Conservation (phyloP, 2,797 vertebrate genomes). For the Threskiornis aethiopicus region DNA sequence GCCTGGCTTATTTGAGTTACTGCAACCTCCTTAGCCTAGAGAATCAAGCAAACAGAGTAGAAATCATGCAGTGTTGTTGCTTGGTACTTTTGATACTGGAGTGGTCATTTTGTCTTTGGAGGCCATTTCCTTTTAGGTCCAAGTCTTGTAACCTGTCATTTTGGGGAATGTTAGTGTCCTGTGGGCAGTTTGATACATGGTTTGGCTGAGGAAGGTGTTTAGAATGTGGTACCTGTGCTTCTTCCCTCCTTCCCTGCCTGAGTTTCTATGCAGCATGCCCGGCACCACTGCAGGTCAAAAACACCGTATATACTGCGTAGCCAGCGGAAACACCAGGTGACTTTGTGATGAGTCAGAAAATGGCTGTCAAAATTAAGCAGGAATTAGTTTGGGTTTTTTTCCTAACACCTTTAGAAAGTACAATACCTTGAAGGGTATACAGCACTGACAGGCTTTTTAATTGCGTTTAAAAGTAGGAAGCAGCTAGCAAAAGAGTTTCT, state of each 20-base stretch:
- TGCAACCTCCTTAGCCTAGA: neutral
- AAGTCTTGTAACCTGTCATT: neutral
- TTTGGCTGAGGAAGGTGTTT: neutral
- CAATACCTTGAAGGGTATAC: neutral
- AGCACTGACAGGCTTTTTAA: neutral
- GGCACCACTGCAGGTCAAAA: neutral
- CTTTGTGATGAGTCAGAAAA: neutral
- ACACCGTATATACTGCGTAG: rapidly evolving
- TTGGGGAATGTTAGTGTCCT: neutral
- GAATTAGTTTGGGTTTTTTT: neutral
- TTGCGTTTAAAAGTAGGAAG: neutral
- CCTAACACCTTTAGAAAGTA: neutral
- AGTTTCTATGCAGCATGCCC: neutral
- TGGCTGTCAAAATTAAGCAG: neutral
- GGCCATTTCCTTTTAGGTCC: neutral
- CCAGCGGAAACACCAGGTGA: neutral
- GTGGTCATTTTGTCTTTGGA: neutral
- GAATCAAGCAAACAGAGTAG: neutral
- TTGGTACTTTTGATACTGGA: neutral
- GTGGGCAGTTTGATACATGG: neutral
- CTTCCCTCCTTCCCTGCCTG: neutral
- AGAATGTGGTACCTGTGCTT: neutral
- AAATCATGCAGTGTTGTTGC: neutral
- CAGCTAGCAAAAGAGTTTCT: neutral
- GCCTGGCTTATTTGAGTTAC: neutral